phyloP scores from a whole-genome alignment of 2,888 invertebrate genomes.

The Erynnis tages region DNA sequence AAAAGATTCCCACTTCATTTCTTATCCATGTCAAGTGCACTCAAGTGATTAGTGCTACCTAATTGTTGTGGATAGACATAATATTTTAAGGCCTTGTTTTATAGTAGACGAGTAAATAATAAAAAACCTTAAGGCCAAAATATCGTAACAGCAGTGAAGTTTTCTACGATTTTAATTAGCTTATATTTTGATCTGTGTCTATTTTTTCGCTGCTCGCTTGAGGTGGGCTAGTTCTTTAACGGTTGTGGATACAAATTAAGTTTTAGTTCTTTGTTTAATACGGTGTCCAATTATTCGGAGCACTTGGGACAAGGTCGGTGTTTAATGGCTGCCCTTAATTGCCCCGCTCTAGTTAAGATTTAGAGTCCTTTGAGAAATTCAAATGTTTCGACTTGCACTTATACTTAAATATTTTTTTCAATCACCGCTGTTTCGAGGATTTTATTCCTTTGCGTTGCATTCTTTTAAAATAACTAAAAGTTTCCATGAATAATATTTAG shows the following conservation, averaged over 20 bases:
- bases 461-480: too few relatives aligned
- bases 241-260: conserved; percentile 37
- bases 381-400: too few relatives aligned
- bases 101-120: not conserved
- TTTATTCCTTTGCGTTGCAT: too few relatives aligned
- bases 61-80: conserved; percentile 53
- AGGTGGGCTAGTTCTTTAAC: conserved; percentile 1
- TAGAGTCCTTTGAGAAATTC: conserved; percentile 6
- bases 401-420: too few relatives aligned
- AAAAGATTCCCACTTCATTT: conserved; percentile 59
- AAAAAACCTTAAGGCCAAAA: too few relatives aligned
- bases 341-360: conserved; percentile 41
- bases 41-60: conserved; percentile 51
- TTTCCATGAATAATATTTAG: too few relatives aligned
- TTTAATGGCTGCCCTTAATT: conserved; percentile 52
- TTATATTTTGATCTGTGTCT: not conserved
- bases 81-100: not conserved
- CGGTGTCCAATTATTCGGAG: conserved; percentile 49
- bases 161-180: too few relatives aligned
- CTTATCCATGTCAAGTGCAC: conserved; percentile 71
- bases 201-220: not conserved
- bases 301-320: conserved; percentile 53
- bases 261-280: conserved; percentile 49
- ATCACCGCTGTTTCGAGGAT: too few relatives aligned
- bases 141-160: too few relatives aligned